Conservation (phyloP, 2,797 vertebrate genomes). For the Anas flavirostris region DNA sequence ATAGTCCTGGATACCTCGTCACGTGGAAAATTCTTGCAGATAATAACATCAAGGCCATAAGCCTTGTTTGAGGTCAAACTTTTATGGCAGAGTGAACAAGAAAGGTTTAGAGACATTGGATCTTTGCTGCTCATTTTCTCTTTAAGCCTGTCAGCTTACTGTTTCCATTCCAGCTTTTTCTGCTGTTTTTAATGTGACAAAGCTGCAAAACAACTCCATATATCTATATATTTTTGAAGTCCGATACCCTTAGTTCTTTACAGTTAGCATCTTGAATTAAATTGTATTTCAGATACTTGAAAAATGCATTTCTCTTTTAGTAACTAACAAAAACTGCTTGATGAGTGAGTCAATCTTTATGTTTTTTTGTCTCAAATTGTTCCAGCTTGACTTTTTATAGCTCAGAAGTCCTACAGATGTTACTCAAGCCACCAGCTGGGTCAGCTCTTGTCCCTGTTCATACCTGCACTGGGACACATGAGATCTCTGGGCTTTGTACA, state of each 20-base stretch:
- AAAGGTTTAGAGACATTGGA: background rate
- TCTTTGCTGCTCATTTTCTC: background rate
- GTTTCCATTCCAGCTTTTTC: background rate
- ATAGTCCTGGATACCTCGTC: background rate
- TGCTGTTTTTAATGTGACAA: background rate
- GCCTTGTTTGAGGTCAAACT: background rate
- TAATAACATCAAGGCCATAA: background rate
- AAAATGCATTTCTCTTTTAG: background rate
- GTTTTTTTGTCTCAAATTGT: background rate
- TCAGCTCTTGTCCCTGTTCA: background rate
- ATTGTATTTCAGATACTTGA: background rate
- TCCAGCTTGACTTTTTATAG: background rate
- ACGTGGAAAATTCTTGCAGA: background rate
- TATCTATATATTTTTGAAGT: background rate
- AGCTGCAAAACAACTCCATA: background rate
- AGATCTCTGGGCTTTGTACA: background rate
- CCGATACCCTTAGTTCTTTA: background rate
- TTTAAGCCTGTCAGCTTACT: background rate
- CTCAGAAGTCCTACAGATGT: background rate
- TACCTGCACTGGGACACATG: background rate
- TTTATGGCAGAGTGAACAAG: background rate
- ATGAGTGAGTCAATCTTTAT: background rate
- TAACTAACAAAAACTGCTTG: background rate
- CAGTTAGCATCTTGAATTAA: background rate
- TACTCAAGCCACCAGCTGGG: background rate